Base-by-base conservation (phyloP, 2,797 vertebrate genomes). In the Crocidura indochinensis region DNA sequence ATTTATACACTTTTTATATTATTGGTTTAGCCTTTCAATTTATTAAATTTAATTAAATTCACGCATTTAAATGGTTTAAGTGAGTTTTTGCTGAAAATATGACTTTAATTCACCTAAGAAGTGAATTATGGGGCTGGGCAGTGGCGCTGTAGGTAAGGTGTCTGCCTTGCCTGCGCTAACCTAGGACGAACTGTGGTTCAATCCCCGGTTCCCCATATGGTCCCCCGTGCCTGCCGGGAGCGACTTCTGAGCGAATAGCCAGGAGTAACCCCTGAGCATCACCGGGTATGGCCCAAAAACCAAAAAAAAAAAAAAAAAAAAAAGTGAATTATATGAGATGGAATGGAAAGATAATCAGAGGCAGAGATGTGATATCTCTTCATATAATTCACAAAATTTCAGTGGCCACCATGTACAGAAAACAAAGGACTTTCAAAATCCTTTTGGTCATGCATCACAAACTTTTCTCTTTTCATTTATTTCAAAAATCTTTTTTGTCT, bases 381-480 rank as follows among this genome's bases (percentile, higher is more conserved):
- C 9, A n/a, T 84, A 87, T 87, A 83, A 87, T 44, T 86, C 47
- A 94, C 29, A 87, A 76, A 79, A 62, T 15, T 2, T 38, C 38
- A 38, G 75, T n/a, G 77, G 15, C 78, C 78, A 69, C 29, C 44
- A 64, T 1, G 17, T 49, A 29, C 22, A 95, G 84, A 68, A 74
- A 72, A 74, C 27, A 53, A 76, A 49, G 83, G 31, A 27, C 38
- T 88, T 96, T 95, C 84, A 95, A 96, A 94, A 96, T n/a, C n/a
- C n/a, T n/a, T n/a, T n/a, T 62, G 77, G 53, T 75, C 94, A 46
- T 62, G 29, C 76, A 85, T 92, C 89, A 93, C 72, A 88, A 88
- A 93, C 75, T 93, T 88, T 85, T 90, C 71, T 90, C 90, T 90
- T 89, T 94, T 90, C 96, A 95, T 84, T 87, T 94, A 96, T 93